Evolutionary conservation across 2,797 vertebrate species (phyloP), one percentile per base, ranked within the genome.

Genomic region (Microchirus variegatus): DNA sequence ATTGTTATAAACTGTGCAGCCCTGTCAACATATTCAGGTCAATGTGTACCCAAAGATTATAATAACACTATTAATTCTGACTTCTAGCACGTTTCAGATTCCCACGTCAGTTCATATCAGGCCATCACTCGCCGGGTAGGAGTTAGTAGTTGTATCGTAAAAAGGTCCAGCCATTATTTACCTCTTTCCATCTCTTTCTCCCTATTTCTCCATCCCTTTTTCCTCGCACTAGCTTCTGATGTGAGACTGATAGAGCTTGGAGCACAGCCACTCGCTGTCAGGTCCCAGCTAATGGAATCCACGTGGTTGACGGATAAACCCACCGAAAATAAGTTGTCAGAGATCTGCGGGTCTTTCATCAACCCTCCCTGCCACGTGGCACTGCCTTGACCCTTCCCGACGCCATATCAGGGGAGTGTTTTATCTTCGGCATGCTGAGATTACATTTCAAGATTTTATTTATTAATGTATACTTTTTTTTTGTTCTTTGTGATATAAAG

Each of bases 301-400:
- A 91, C 90, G 76, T 77, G 81, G 86, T 78, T 93, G 92, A 93
- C 82, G 72, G 89, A 93, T 92, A 92, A 90, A 90, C 87, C 88
- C 79, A 70, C 70, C 48, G 80, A 89, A 90, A 92, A 91, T 91
- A 90, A 91, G 91, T 93, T 91, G 91, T 92, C 89, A 90, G 83
- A 81, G 72, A 75, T 75, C 71, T 15, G 65, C 31, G 17, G 77
- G 81, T 77, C 78, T 88, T 92, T 89, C 82, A 93, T 93, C 92
- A 92, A 87, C 73, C 73, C 71, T 73, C 66, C 64, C 71, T 49
- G 66, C 71, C 70, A 74, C 64, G 62, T 78, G 65, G 52, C 73
- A 62, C 66, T 53, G 72, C 85, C 82, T 81, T 90, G 91, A 93
- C 88, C 90, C 72, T 64, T 82, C 67, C 72, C 76, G 74, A 65